Evolutionary conservation across 2,797 vertebrate genomes (phyloP).

Genomic region (Xerus rutilus): DNA sequence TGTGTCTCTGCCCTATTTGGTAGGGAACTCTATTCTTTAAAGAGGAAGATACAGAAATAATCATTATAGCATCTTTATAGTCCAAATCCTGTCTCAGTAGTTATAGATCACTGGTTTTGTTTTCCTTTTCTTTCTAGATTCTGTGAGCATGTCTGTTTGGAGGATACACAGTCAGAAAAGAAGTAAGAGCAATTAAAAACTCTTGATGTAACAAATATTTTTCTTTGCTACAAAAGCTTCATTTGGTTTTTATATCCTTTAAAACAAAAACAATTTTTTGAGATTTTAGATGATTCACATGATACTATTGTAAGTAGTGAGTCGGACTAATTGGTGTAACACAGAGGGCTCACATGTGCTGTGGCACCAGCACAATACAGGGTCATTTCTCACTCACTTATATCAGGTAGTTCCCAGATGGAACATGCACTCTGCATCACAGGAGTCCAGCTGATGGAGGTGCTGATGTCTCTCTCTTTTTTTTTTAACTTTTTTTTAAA

Average conservation of each 20-base stretch:
- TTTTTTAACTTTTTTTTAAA: too few relatives aligned
- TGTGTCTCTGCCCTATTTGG: not conserved
- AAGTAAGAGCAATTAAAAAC: slow-evolving; percentile 62
- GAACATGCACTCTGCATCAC: not conserved
- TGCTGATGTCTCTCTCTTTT: not conserved
- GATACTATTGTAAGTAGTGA: not conserved
- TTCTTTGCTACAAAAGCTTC: slow-evolving; percentile 28
- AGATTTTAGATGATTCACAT: not conserved
- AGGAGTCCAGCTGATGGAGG: not conserved
- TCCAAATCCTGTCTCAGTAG: not conserved
- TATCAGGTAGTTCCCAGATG: not conserved
- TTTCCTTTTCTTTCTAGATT: slow-evolving; percentile 36
- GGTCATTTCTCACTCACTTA: not conserved
- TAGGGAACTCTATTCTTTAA: not conserved
- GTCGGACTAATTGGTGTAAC: not conserved
- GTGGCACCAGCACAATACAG: not conserved
- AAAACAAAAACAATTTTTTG: not conserved
- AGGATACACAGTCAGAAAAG: not conserved
- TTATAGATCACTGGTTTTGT: not conserved
- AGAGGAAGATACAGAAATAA: not conserved
- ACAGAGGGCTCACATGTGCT: not conserved
- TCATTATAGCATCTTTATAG: not conserved
- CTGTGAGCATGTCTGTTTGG: accelerated
- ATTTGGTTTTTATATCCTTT: not conserved
- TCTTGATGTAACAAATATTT: slow-evolving; percentile 9